Base-by-base conservation (phyloP, 2,888 invertebrate species). In the Cancer borealis region DNA sequence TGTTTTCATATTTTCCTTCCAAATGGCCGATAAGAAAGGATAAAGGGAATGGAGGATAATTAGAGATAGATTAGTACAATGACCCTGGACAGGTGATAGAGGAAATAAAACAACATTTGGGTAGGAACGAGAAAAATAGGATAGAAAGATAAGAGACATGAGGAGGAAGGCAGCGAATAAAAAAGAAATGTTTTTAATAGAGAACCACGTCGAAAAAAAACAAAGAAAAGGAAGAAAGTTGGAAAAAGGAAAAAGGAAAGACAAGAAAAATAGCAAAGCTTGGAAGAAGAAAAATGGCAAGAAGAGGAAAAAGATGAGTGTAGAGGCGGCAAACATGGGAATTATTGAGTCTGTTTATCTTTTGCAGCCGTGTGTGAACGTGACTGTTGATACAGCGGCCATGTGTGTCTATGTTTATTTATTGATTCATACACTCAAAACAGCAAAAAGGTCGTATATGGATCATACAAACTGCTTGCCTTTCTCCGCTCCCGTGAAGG, bases 361-460 rank as follows among this genome's bases (percentile, higher is more conserved):
- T 79, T 79, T 79, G 30, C 30, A 79, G 79, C 30, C 8, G 79
- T 79, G 79, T 79, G 30, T 79, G 79, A 30, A 21, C 79, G 30
- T 79, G 79, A 79, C 73, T 73, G 73, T 73, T 73, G 73, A 73
- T 73, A 73, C 30, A 79, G 79, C 30, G 21, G 30, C 79, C 79
- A 79, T 79, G 79, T 30, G 73, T 73, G 73, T 73, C 21, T 73
- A 6, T 21, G 79, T 79, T 79, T 79, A 79, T 79, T 30, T 79
- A 79, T 79, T 26, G 79, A 79, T 79, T 79, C 12, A 79, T 79
- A 6, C 30, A 30, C 26, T 26, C 79, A 79, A 79, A 66, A 30
- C 30, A 79, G 79, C 30, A 21, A 79, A 30, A 30, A 17, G 30
- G 26, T 26, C 79, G 30, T 30, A 30, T 79, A 79, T 26, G 79